Evolutionary conservation across 2,797 vertebrate species (phyloP).

Genomic region (Poecile montanus): DNA sequence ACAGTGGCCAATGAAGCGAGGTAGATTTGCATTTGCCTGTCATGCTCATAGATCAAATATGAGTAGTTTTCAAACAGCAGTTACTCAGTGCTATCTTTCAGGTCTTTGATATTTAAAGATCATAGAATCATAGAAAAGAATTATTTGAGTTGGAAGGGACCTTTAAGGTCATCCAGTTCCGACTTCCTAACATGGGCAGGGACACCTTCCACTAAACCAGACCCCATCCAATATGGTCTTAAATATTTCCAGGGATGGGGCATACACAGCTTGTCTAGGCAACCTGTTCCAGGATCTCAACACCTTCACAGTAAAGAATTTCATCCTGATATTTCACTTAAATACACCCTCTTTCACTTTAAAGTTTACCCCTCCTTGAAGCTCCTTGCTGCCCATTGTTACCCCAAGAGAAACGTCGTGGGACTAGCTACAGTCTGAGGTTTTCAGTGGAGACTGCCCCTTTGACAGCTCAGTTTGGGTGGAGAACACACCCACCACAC

Average conservation of each 20-base stretch:
- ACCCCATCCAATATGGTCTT: background rate
- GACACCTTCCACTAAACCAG: background rate
- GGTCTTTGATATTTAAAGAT: background rate
- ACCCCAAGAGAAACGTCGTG: background rate
- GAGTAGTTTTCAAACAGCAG: background rate
- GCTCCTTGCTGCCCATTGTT: background rate
- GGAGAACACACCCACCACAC: background rate
- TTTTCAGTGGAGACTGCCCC: background rate
- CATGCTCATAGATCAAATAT: background rate
- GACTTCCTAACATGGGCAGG: fast-evolving
- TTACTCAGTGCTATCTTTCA: background rate
- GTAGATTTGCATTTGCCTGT: background rate
- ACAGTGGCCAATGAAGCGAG: background rate
- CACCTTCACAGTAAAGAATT: background rate
- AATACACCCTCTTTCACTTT: background rate
- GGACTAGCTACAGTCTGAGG: background rate
- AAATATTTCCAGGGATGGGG: background rate
- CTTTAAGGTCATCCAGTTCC: background rate
- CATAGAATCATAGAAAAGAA: background rate
- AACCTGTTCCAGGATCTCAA: background rate
- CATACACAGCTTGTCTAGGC: background rate
- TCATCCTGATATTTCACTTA: background rate
- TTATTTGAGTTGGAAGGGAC: background rate
- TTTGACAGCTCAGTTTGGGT: background rate
- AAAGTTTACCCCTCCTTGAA: background rate